Evolutionary conservation across 2,113 vertebrate genomes (phyloP).

Genomic region (Emydocephalus ijimae): DNA sequence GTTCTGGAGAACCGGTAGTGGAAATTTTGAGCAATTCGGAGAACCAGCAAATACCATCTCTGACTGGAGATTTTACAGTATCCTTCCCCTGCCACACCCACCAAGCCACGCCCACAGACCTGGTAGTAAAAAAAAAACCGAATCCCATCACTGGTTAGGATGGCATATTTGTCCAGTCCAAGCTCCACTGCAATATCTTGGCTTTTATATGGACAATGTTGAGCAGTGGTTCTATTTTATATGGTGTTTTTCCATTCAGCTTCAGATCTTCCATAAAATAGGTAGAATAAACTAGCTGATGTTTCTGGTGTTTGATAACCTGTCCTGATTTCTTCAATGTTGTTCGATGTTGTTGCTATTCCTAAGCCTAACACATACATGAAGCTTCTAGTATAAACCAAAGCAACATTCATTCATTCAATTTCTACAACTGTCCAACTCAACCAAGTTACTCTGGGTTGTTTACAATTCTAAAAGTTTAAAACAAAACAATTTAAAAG

Average conservation of each 20-base stretch:
- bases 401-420: too few species aligned
- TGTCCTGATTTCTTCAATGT: background rate
- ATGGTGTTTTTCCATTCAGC: background rate
- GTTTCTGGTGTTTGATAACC: background rate
- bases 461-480: too few species aligned
- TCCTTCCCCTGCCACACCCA: too few species aligned
- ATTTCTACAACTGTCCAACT: too few species aligned
- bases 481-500: too few species aligned
- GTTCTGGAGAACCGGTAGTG: too few species aligned
- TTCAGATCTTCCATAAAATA: background rate
- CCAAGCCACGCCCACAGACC: too few species aligned
- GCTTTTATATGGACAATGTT: background rate
- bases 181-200: background rate
- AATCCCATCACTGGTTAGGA: background rate
- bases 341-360: background rate
- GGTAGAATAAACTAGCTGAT: background rate
- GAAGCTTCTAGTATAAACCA: background rate
- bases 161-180: background rate
- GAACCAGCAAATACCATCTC: too few species aligned
- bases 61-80: too few species aligned
- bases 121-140: too few species aligned
- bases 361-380: background rate
- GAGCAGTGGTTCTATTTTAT: background rate
- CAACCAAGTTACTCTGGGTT: too few species aligned
- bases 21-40: too few species aligned